Evolutionary conservation across 2,888 invertebrate genomes (phyloP).

Genomic region (Cheilosia variabilis): DNA sequence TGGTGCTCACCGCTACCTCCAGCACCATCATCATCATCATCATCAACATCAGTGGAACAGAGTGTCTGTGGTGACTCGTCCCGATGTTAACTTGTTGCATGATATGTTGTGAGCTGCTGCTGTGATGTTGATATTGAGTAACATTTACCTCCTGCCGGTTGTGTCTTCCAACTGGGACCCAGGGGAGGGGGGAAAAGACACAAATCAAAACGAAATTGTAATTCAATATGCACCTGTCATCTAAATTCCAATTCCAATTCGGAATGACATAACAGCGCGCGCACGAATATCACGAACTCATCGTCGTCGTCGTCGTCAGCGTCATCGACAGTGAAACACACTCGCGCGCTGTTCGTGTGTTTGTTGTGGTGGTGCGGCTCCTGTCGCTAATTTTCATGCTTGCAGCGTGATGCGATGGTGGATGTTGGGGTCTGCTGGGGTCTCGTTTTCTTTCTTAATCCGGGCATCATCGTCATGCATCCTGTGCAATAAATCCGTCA

Average conservation of each 20-base stretch:
- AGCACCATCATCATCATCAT: slow-evolving; percentile 3
- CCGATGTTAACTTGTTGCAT: slow-evolving; percentile 49
- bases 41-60: not conserved
- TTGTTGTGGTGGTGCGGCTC: slow-evolving; percentile 37
- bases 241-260: slow-evolving; percentile 70
- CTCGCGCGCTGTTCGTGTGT: not conserved
- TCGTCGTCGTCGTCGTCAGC: slow-evolving; percentile 32
- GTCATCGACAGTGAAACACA: slow-evolving; percentile 42
- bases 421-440: slow-evolving; percentile 2
- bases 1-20: slow-evolving; percentile 5
- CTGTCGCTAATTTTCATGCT: slow-evolving; percentile 64
- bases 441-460: slow-evolving; percentile 21
- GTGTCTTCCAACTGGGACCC: slow-evolving; percentile 14
- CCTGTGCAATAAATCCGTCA: slow-evolving; percentile 69
- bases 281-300: slow-evolving; percentile 65
- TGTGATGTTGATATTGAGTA: slow-evolving; percentile 57
- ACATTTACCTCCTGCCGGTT: slow-evolving; percentile 61
- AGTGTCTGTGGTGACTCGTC: not conserved
- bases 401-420: slow-evolving; percentile 21
- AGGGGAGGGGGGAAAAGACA: not conserved
- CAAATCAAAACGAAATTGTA: slow-evolving; percentile 71
- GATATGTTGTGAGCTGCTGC: slow-evolving; percentile 51
- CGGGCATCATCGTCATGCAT: slow-evolving; percentile 36
- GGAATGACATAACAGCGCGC: slow-evolving; percentile 63
- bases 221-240: slow-evolving; percentile 72